Evolutionary conservation across 2,113 vertebrate genomes (phyloP).

Genomic region (Pterocles gutturalis): DNA sequence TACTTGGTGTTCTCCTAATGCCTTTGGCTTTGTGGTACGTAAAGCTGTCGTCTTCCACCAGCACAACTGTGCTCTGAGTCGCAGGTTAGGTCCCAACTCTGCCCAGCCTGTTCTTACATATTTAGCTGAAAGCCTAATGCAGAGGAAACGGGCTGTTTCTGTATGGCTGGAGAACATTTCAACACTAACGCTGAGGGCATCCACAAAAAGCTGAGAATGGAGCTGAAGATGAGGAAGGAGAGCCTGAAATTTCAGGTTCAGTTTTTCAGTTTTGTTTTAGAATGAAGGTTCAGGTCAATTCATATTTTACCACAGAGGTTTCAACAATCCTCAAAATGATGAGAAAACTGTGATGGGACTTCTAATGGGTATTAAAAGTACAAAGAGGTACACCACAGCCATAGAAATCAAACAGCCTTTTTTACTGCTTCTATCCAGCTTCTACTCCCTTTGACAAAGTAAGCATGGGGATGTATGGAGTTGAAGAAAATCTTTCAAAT

Average conservation of each 20-base stretch:
- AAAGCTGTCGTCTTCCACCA: not conserved
- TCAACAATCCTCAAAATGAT: not conserved
- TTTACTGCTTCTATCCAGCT: not conserved
- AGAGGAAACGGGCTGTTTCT: not conserved
- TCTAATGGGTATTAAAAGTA: not conserved
- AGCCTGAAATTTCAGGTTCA: not conserved
- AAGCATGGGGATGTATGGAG: not conserved
- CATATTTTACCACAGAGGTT: not conserved
- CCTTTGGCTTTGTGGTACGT: not conserved
- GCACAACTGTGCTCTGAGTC: not conserved
- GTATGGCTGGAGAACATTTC: not conserved
- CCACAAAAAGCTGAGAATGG: not conserved
- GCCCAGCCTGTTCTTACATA: not conserved
- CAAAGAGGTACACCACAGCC: not conserved
- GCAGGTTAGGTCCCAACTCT: not conserved
- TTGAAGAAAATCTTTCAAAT: not conserved
- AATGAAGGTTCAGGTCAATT: not conserved
- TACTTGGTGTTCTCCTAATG: not conserved
- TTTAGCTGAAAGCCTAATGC: fast-evolving
- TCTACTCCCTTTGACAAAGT: not conserved
- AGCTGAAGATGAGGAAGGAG: not conserved
- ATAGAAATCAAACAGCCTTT: not conserved
- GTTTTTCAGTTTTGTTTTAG: not conserved
- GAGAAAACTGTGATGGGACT: not conserved
- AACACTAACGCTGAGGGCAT: not conserved